A percentile compares a stretch with the other conserved stretches of the same genome.
Evolutionary conservation across 2,113 vertebrate species (phyloP).

Genomic region (Tretioscincus oriximinensis): DNA sequence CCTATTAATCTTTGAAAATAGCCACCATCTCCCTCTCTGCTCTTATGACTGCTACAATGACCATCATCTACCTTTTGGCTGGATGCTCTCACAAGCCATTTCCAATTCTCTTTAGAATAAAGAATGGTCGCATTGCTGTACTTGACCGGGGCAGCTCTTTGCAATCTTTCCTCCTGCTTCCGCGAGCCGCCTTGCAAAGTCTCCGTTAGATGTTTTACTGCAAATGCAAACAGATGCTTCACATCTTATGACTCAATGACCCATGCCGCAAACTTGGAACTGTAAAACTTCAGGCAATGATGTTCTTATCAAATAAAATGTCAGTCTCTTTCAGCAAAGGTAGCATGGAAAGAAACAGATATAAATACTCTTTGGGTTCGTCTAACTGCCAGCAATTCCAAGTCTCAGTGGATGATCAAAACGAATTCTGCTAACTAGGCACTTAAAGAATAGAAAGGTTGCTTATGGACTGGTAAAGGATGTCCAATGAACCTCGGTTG

Average conservation of each 20-base stretch:
- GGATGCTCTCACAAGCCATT: conserved; percentile 46
- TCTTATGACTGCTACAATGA: not conserved
- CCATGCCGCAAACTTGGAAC: conserved; percentile 58
- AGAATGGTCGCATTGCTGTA: conserved; percentile 27
- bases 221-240: conserved; percentile 68
- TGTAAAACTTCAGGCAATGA: conserved; percentile 52
- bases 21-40: not conserved
- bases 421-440: conserved; percentile 48
- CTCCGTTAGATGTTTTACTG: conserved; percentile 50
- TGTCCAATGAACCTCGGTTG: not conserved
- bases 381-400: conserved; percentile 47
- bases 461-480: conserved; percentile 56
- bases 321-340: conserved; percentile 54
- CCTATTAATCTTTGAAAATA: not conserved
- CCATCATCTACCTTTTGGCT: conserved; percentile 50
- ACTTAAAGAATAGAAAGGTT: conserved; percentile 49
- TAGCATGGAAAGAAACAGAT: conserved; percentile 43
- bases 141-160: conserved; percentile 45
- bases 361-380: conserved; percentile 55
- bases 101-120: conserved; percentile 41
- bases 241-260: conserved; percentile 58
- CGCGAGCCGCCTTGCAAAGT: conserved; percentile 27
- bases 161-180: conserved; percentile 13
- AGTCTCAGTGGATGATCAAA: conserved; percentile 48
- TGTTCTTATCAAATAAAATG: conserved; percentile 69